Conservation (phyloP, 2,113 vertebrate genomes). For the Planiliza haematocheilus region DNA sequence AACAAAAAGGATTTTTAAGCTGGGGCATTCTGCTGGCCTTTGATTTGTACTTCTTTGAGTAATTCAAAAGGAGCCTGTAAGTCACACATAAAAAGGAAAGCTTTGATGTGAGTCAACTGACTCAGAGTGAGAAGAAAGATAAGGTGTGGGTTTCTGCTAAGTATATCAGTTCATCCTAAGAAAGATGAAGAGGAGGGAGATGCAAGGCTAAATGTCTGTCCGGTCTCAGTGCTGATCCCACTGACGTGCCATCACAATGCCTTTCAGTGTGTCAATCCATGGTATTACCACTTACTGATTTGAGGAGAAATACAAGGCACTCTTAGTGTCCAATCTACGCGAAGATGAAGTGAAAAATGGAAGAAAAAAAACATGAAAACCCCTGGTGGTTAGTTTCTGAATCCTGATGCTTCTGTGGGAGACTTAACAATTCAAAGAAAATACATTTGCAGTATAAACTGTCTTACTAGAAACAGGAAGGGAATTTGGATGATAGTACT, state of each 20-base stretch:
- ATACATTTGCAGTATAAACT: background rate
- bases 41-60: slow-evolving; percentile 44
- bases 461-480: background rate
- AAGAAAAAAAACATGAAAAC: no score
- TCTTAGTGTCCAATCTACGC: no score
- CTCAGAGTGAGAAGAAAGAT: slow-evolving; percentile 20
- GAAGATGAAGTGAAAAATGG: no score
- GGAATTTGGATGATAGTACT: background rate
- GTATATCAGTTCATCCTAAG: slow-evolving; percentile 12
- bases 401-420: no score
- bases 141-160: slow-evolving; percentile 24
- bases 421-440: no score
- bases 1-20: slow-evolving; percentile 10
- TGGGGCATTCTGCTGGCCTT: slow-evolving; percentile 8
- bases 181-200: slow-evolving; percentile 25
- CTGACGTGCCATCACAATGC: background rate
- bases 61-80: slow-evolving; percentile 8
- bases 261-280: slow-evolving; percentile 22
- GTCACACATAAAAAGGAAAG: slow-evolving; percentile 37
- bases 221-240: slow-evolving; percentile 14
- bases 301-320: background rate
- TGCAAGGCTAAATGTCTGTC: slow-evolving; percentile 28
- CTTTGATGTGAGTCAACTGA: slow-evolving; percentile 32
- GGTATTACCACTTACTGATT: slow-evolving; percentile 1
- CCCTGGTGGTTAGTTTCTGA: no score